Evolutionary conservation across 2,113 vertebrate genomes (phyloP).

Genomic region (Phasianus colchicus): DNA sequence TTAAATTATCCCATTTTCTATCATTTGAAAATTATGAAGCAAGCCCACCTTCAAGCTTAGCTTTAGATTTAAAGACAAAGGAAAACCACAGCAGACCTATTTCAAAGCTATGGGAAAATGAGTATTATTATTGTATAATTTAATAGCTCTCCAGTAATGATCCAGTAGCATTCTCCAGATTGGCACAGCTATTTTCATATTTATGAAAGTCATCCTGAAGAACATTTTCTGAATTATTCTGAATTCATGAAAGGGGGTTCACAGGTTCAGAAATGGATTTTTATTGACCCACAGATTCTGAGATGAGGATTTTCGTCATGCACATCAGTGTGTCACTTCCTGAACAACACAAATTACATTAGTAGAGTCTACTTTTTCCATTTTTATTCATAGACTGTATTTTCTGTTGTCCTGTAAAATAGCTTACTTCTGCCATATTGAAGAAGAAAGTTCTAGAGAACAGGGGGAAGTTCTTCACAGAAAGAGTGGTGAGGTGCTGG

Average conservation of each 20-base stretch:
- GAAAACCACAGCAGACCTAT: background rate
- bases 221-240: conserved; percentile 40
- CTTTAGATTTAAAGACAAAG: background rate
- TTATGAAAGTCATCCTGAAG: conserved; percentile 21
- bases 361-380: background rate
- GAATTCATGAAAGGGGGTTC: background rate
- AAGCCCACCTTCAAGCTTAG: background rate
- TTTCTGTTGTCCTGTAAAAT: background rate
- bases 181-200: conserved; percentile 25
- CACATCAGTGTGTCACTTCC: background rate
- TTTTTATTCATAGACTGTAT: conserved; percentile 3
- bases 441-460: background rate
- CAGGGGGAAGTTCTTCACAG: too few species aligned
- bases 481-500: too few species aligned
- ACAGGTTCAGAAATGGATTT: conserved; percentile 10
- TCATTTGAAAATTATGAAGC: background rate
- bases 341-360: background rate
- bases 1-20: conserved; percentile 18
- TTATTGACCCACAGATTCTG: background rate
- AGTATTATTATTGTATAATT: conserved; percentile 9
- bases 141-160: conserved; percentile 1
- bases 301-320: background rate
- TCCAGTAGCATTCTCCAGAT: background rate
- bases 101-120: conserved; percentile 12
- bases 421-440: background rate